phyloP scores from a whole-genome alignment of 1,140 invertebrate genomes.

The Drosophila tristis region DNA sequence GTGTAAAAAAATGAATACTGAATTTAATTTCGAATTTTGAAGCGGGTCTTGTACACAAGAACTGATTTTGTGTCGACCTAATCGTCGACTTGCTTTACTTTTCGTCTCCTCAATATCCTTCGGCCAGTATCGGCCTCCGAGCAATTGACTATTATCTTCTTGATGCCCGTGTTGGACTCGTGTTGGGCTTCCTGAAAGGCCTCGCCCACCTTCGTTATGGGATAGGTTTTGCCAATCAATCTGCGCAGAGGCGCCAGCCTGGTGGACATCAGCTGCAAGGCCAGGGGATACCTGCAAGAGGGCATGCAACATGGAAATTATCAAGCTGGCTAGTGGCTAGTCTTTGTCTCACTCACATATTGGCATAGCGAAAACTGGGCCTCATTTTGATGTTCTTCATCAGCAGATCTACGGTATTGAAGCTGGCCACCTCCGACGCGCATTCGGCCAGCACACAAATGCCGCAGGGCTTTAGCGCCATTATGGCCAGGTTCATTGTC shows the following conservation, averaged over 20 bases:
- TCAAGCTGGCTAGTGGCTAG: neutral
- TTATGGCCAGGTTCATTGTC: conserved; percentile 75
- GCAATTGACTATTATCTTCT: conserved; percentile 67
- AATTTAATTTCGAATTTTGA: neutral
- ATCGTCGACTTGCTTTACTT: conserved; percentile 3
- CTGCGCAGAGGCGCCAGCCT: conserved; percentile 57
- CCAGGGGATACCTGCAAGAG: conserved; percentile 62
- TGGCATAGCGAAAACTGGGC: conserved; percentile 71
- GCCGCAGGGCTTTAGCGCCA: conserved; percentile 67
- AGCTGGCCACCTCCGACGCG: conserved; percentile 64
- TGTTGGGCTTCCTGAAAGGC: conserved; percentile 63
- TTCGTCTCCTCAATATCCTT: neutral
- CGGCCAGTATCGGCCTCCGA: conserved; percentile 21
- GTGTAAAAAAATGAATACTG: neutral
- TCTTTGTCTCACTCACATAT: conserved; percentile 47
- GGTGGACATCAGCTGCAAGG: conserved; percentile 61
- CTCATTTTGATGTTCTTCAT: conserved; percentile 76
- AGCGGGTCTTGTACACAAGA: conserved; percentile 26
- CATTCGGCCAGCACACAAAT: conserved; percentile 71
- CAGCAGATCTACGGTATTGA: conserved; percentile 71
- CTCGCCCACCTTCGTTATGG: conserved; percentile 34
- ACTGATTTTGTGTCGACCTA: neutral
- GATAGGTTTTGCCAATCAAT: conserved; percentile 51
- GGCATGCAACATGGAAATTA: neutral
- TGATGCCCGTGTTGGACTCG: conserved; percentile 62